Base-by-base conservation (phyloP, 1,140 invertebrate genomes). In the Pogonus chalceus region DNA sequence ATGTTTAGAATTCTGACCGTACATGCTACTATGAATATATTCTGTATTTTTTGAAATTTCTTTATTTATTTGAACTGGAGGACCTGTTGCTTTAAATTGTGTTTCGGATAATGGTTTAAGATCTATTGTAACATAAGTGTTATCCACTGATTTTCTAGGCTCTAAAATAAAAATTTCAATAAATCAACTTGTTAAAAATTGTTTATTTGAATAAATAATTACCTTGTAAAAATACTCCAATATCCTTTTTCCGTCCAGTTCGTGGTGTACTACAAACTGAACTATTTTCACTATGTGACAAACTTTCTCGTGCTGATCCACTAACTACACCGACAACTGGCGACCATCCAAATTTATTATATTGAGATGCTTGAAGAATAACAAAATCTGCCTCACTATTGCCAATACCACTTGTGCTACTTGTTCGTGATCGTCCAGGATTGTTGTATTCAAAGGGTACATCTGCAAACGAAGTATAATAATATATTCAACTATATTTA, bases 311-410 rank as follows among this genome's bases (percentile, higher is more conserved):
- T 46, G 68, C 54, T n/a, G 61, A 63, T n/a, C n/a, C n/a, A 26
- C 68, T 64, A 39, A 62, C 61, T 18, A 69, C 65, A 23, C 68
- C 63, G 35, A 64, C 62, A 18, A 69, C 65, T 14, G 76, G 76
- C n/a, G 73, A 66, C 76, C 77, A 79, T 35, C 74, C 71, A 20
- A 70, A 62, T 35, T 62, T 59, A 51, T 65, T 65, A n/a, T 75
- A 58, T 9, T 76, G 75, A 21, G 72, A 77, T 2, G 76, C 64
- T 57, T 79, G 77, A 20, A 79, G 68, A 20, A 79, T 58, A n/a
- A 79, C 71, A 50, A 73, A 78, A 54, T 78, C 74, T n/a, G 76
- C 77, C 49, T 79, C 66, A 39, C n/a, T n/a, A n/a, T n/a, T n/a
- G n/a, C 62, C 66, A 43, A 66, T 49, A 18, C 66, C 66, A 23